These are phyloP conservation scores for Tholera decimalis DNA, from an alignment of 2,888 invertebrate species.

Conservation along the genomic window DNA sequence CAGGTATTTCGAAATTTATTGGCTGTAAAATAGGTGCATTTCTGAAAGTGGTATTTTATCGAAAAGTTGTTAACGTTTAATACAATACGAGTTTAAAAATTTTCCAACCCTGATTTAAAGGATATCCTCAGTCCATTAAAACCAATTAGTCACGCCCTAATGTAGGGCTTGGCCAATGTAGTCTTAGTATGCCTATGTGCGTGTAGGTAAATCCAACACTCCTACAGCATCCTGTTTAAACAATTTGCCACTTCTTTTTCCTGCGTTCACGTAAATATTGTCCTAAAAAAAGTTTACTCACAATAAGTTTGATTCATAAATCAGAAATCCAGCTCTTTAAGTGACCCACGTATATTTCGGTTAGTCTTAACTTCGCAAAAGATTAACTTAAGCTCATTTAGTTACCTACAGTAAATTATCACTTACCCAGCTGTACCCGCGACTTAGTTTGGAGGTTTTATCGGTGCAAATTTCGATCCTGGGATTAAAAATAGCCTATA, in stretches of 20 bases:
- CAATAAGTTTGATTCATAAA: constrained; percentile 11
- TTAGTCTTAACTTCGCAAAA: not conserved
- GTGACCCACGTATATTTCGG: not conserved
- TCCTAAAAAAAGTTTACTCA: constrained; percentile 31
- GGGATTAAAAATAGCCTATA: too few species aligned
- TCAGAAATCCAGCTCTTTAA: constrained; percentile 10
- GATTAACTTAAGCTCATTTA: not conserved
- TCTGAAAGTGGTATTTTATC: too few species aligned
- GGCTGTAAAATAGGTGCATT: too few species aligned
- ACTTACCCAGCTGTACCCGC: too few species aligned
- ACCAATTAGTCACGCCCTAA: constrained; percentile 23
- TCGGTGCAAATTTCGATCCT: too few species aligned
- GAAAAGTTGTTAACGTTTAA: not conserved
- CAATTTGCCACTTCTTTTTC: constrained; percentile 20
- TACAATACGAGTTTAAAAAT: not conserved
- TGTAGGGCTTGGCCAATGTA: constrained; percentile 12
- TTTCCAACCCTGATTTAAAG: constrained; percentile 1
- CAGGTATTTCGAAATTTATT: too few species aligned
- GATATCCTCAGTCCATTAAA: constrained; percentile 24
- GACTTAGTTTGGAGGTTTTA: too few species aligned
- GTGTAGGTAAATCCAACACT: constrained; percentile 16
- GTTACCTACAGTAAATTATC: not conserved
- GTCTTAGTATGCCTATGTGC: not conserved
- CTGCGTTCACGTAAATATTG: constrained; percentile 19
- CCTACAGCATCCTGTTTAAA: constrained; percentile 24